Evolutionary conservation across 2,113 vertebrate species (phyloP).

Genomic region (Cyanoliseus patagonus): DNA sequence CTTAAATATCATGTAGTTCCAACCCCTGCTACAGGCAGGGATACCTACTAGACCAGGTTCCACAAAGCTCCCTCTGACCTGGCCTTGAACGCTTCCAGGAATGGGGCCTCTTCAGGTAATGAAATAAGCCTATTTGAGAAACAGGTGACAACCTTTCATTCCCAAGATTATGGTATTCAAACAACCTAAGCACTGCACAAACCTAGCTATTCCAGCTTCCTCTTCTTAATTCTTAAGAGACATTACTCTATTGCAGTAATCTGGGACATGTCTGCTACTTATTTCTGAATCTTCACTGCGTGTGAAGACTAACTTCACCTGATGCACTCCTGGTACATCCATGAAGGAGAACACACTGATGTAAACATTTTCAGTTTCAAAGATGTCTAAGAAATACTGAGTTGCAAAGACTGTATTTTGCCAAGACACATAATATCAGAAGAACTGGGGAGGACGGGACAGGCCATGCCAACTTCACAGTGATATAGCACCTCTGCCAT

Average conservation of each 20-base stretch:
- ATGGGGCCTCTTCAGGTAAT: not conserved
- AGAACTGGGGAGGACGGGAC: rapidly evolving
- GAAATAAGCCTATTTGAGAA: not conserved
- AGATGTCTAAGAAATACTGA: not conserved
- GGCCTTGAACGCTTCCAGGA: not conserved
- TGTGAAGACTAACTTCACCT: not conserved
- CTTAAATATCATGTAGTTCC: not conserved
- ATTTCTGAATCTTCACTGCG: not conserved
- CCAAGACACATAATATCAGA: not conserved
- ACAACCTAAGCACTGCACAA: not conserved
- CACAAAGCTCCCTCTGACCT: not conserved
- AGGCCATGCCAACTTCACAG: not conserved
- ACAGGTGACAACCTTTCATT: not conserved
- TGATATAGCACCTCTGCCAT: not conserved
- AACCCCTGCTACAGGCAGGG: not conserved
- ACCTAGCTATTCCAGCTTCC: not conserved
- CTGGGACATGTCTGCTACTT: not conserved
- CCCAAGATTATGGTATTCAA: not conserved
- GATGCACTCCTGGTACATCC: not conserved
- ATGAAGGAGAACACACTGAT: not conserved
- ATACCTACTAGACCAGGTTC: not conserved
- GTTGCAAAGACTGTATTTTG: not conserved
- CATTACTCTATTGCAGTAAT: not conserved
- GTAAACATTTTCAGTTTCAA: not conserved
- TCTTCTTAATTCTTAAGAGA: not conserved